Percentiles rank a stretch among this genome's conserved stretches.
These are phyloP conservation scores for Macrochelys suwanniensis DNA, from an alignment of 2,797 vertebrate genomes.

Conservation along the genomic window DNA sequence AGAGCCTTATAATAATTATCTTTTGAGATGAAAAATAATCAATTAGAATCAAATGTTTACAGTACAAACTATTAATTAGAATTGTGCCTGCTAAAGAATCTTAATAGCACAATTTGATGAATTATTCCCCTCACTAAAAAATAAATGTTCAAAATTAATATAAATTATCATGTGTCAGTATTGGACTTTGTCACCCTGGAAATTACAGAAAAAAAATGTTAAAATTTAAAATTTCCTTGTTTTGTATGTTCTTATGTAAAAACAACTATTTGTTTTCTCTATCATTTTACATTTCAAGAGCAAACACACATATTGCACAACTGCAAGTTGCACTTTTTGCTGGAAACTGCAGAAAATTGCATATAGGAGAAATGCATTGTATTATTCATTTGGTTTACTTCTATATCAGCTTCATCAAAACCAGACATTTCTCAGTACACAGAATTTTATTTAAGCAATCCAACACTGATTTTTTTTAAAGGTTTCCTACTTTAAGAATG, in stretches of 20 bases:
- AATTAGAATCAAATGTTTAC: not conserved
- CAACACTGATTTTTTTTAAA: not conserved
- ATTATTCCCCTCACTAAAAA: not conserved
- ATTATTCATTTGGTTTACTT: constrained; percentile 60
- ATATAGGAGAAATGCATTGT: constrained; percentile 24
- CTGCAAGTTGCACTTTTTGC: constrained; percentile 45
- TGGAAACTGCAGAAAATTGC: constrained; percentile 32
- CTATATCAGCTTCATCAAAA: constrained; percentile 79
- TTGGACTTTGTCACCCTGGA: not conserved
- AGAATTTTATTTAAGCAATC: constrained; percentile 74
- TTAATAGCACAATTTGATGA: not conserved
- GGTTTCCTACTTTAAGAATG: constrained; percentile 63
- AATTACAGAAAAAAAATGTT: not conserved
- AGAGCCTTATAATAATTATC: not conserved
- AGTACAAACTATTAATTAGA: not conserved
- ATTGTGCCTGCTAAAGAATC: not conserved
- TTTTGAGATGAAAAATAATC: not conserved
- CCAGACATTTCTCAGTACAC: constrained; percentile 73
- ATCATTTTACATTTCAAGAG: constrained; percentile 45
- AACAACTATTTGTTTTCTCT: constrained; percentile 47
- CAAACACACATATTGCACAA: constrained; percentile 34
- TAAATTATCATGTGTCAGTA: not conserved
- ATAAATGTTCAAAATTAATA: not conserved
- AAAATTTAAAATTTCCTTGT: constrained; percentile 53
- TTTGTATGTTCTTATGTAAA: constrained; percentile 40